phyloP scores from a whole-genome alignment of 1,140 invertebrate genomes.

The Heliconius hewitsoni region DNA sequence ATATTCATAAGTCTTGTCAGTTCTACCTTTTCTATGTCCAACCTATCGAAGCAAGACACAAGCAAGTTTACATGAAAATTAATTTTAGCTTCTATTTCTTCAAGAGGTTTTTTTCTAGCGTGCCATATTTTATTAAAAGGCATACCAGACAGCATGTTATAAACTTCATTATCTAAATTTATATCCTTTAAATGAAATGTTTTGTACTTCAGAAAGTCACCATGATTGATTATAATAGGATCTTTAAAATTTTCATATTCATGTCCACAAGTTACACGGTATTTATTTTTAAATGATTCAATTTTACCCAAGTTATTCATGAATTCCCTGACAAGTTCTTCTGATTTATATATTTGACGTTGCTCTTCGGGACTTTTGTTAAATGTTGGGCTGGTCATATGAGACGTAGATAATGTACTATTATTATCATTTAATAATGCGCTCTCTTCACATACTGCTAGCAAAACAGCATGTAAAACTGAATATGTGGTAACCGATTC shows the following conservation, averaged over 20 bases:
- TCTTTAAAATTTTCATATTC: slow-evolving; percentile 64
- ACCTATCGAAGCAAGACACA: slow-evolving; percentile 65
- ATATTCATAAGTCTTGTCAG: slow-evolving; percentile 65
- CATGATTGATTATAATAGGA: slow-evolving; percentile 64
- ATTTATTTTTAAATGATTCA: slow-evolving; percentile 56
- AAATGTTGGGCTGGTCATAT: slow-evolving; percentile 5
- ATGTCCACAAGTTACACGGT: slow-evolving; percentile 62
- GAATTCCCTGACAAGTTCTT: slow-evolving; percentile 58
- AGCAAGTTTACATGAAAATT: slow-evolving; percentile 70
- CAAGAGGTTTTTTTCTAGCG: slow-evolving; percentile 43
- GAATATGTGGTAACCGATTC: slow-evolving; percentile 73
- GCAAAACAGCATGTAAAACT: slow-evolving; percentile 75
- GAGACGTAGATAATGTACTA: background rate
- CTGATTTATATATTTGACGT: slow-evolving; percentile 50
- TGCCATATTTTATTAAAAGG: slow-evolving; percentile 63
- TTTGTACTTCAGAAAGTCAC: slow-evolving; percentile 59
- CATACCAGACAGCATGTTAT: slow-evolving; percentile 55
- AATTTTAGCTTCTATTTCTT: slow-evolving; percentile 60
- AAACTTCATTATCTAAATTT: slow-evolving; percentile 62
- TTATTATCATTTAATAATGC: slow-evolving; percentile 46
- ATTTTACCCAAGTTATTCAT: slow-evolving; percentile 58
- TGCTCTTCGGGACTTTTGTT: slow-evolving; percentile 36
- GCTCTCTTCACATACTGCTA: slow-evolving; percentile 53
- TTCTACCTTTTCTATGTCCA: slow-evolving; percentile 64
- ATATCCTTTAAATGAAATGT: slow-evolving; percentile 68